phyloP scores from a whole-genome alignment of 2,888 invertebrate genomes.

The Seira ritae region DNA sequence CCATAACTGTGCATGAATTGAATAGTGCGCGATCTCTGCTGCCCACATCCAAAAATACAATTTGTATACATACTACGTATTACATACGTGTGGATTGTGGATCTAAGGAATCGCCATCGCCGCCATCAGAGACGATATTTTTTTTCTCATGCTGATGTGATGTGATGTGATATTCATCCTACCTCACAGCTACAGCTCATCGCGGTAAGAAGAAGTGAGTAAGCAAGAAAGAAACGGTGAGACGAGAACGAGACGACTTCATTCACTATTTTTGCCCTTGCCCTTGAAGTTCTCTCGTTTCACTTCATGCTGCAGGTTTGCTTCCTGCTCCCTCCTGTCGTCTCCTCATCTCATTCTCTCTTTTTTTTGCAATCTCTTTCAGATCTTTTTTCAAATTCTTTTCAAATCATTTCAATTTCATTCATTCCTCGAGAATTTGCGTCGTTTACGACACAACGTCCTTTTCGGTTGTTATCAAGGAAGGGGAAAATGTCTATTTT shows the following conservation, averaged over 20 bases:
- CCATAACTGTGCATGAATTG: neutral
- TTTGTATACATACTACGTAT: too few species aligned
- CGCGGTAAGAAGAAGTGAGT: too few species aligned
- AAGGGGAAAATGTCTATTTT: neutral
- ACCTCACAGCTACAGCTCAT: too few species aligned
- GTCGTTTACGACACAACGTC: neutral
- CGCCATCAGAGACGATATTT: too few species aligned
- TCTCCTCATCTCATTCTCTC: constrained; percentile 48
- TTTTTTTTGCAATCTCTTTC: neutral
- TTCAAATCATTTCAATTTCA: neutral
- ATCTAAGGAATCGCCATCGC: too few species aligned
- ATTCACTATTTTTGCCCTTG: constrained; percentile 63
- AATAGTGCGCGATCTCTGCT: neutral
- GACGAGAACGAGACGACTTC: neutral
- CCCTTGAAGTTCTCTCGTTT: constrained; percentile 61
- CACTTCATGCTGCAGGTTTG: constrained; percentile 55
- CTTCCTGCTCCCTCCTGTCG: too few species aligned
- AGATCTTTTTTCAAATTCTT: neutral
- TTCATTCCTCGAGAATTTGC: neutral
- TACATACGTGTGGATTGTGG: too few species aligned
- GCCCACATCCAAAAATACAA: too few species aligned
- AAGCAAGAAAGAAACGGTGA: neutral
- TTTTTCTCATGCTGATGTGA: too few species aligned
- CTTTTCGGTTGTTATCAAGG: neutral
- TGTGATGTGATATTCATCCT: too few species aligned